Conservation (phyloP, 2,888 invertebrate genomes). For the Leptothorax acervorum region DNA sequence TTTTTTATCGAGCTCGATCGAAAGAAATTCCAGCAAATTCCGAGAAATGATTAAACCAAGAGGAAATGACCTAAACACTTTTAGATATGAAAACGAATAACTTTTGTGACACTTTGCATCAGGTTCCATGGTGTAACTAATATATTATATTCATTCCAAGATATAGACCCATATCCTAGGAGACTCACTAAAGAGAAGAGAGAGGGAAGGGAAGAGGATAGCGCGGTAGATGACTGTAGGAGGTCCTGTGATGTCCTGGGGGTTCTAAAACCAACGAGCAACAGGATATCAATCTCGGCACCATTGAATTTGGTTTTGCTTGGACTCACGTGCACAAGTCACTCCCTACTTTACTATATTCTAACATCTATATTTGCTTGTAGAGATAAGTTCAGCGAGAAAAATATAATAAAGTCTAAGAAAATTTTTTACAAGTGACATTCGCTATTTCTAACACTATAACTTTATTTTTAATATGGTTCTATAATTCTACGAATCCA, state of each 20-base stretch:
- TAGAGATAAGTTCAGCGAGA: neutral
- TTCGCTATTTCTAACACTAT: neutral
- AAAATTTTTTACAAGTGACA: neutral
- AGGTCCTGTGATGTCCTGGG: slow-evolving; percentile 76
- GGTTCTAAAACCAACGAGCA: slow-evolving; percentile 60
- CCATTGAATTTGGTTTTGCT: slow-evolving; percentile 67
- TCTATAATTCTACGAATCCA: neutral
- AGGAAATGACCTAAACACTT: slow-evolving; percentile 26
- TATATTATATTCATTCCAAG: slow-evolving; percentile 71
- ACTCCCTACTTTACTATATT: slow-evolving; percentile 47
- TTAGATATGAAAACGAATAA: slow-evolving; percentile 60
- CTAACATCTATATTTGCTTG: slow-evolving; percentile 2
- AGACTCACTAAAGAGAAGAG: slow-evolving; percentile 34
- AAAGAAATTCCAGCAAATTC: neutral
- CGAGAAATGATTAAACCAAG: slow-evolving; percentile 14
- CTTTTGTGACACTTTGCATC: slow-evolving; percentile 64
- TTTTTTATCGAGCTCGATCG: neutral
- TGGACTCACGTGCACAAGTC: slow-evolving; percentile 56
- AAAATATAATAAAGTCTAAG: neutral
- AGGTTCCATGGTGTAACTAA: slow-evolving; percentile 76
- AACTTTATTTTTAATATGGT: neutral
- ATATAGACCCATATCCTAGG: slow-evolving; percentile 64
- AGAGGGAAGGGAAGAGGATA: slow-evolving; percentile 55
- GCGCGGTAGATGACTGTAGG: slow-evolving; percentile 74
- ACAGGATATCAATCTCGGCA: slow-evolving; percentile 79